Conservation (phyloP, 1,140 invertebrate genomes). For the Brachionus asplanchnoidis region DNA sequence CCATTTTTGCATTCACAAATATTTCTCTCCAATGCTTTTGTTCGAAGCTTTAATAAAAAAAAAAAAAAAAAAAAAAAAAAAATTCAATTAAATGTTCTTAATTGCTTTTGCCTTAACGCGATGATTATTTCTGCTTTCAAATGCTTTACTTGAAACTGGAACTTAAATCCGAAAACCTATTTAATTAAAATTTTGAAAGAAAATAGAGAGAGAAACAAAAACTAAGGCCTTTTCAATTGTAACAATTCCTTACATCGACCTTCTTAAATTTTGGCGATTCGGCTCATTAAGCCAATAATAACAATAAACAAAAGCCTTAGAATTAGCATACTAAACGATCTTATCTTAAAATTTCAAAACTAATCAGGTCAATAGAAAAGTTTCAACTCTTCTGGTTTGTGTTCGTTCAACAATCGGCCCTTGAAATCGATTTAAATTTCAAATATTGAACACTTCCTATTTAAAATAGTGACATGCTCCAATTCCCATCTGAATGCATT, state of each 20-base stretch:
- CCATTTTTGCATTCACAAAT: background rate
- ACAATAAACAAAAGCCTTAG: slow-evolving; percentile 14
- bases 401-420: slow-evolving; percentile 4
- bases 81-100: slow-evolving; percentile 31
- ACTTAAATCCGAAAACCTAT: background rate
- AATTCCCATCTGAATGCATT: background rate
- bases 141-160: background rate
- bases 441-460: slow-evolving; percentile 26
- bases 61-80: no score
- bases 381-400: slow-evolving; percentile 33
- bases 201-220: background rate
- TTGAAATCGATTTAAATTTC: slow-evolving; percentile 18
- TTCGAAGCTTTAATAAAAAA: background rate
- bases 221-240: slow-evolving; percentile 7
- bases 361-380: slow-evolving; percentile 26
- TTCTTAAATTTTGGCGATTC: slow-evolving; percentile 20
- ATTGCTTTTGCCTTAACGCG: background rate
- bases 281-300: slow-evolving; percentile 37
- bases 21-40: background rate
- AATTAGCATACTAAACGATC: slow-evolving; percentile 27
- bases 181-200: slow-evolving; percentile 12
- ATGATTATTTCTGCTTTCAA: slow-evolving; percentile 25
- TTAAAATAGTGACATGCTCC: background rate
- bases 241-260: background rate
- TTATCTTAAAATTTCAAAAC: slow-evolving; percentile 31